Evolutionary conservation across 2,888 invertebrate species (phyloP), one percentile per base, ranked within the genome.

Genomic region (Stenurella melanura): DNA sequence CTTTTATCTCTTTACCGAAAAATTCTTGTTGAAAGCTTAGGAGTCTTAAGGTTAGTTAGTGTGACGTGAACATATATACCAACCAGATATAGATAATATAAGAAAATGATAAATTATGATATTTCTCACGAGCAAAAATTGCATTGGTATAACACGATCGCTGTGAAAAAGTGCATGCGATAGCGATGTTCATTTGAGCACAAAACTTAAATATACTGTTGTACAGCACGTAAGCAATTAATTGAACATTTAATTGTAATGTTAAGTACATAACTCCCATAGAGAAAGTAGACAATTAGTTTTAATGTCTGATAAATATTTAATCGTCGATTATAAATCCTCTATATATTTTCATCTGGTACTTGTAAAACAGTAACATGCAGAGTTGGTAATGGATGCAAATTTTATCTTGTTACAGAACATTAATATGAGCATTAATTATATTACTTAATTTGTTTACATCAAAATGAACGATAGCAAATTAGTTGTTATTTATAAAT

Each of bases 231-330:
- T n/a, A 64, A 56, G n/a, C 38, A 64, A 26, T 50, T 64, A 64
- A 66, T 67, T 38, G 60, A 42, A 58, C 38, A 74, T 18, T 67
- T 19, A 67, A 11, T 42, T 34, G 38, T 42, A 19, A 64, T 66
- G 19, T 66, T 66, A 30, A 34, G 73, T 38, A 60, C 57, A 67
- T 67, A 74, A 66, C 67, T 57, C 56, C 64, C 38, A 57, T 42
- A 42, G 58, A 42, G 74, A 67, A 67, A 74, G 66, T 58, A 67
- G 66, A 56, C 18, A 73, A 73, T 56, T 6, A 15, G 38, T 26
- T 57, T 3, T 42, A 50, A 42, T 67, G 58, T 68, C 17, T 38
- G 42, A 74, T 58, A 58, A 30, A 18, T 34, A 10, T 17, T 21
- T 50, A 50, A 50, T 50, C 6, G n/a, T 50, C n/a, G 15, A 50